phyloP scores from a whole-genome alignment of 1,140 invertebrate genomes.

The Bombus balteatus region DNA sequence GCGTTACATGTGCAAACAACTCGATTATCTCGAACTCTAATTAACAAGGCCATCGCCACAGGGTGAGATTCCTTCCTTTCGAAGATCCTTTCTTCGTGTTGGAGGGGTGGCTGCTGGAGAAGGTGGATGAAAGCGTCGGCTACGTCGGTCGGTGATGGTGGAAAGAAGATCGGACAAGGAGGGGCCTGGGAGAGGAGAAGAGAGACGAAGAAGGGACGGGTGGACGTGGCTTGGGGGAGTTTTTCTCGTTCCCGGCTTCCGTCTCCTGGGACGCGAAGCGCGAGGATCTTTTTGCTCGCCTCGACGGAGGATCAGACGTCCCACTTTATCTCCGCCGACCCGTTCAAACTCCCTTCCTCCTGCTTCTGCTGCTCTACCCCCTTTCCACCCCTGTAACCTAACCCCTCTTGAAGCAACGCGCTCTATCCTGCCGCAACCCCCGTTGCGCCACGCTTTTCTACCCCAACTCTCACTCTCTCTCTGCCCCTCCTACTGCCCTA shows the following conservation, averaged over 20 bases:
- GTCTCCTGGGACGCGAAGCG: conserved; percentile 80
- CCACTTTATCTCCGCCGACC: conserved; percentile 79
- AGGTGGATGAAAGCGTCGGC: conserved; percentile 76
- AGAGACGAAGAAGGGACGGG: neutral
- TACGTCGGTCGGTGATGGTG: conserved; percentile 60
- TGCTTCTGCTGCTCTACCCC: conserved; percentile 2
- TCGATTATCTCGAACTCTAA: conserved; percentile 47
- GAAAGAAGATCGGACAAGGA: conserved; percentile 52
- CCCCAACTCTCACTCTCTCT: conserved; percentile 52
- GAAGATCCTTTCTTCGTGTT: conserved; percentile 75
- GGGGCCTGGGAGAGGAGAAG: conserved; percentile 9
- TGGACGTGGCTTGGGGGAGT: conserved; percentile 76
- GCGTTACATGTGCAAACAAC: rapidly evolving
- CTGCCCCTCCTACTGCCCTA: conserved; percentile 56
- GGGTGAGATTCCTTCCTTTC: conserved; percentile 72
- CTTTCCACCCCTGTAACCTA: conserved; percentile 2
- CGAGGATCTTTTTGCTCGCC: conserved; percentile 79
- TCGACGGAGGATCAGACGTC: conserved; percentile 78
- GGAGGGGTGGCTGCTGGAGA: conserved; percentile 62
- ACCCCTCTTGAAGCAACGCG: conserved; percentile 57
- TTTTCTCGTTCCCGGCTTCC: conserved; percentile 81
- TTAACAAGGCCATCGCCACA: conserved; percentile 52
- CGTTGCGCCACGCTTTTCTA: conserved; percentile 67
- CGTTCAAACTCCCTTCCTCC: conserved; percentile 66
- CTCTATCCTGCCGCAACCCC: conserved; percentile 66